phyloP scores from a whole-genome alignment of 1,140 invertebrate species.

The Periplaneta americana region DNA sequence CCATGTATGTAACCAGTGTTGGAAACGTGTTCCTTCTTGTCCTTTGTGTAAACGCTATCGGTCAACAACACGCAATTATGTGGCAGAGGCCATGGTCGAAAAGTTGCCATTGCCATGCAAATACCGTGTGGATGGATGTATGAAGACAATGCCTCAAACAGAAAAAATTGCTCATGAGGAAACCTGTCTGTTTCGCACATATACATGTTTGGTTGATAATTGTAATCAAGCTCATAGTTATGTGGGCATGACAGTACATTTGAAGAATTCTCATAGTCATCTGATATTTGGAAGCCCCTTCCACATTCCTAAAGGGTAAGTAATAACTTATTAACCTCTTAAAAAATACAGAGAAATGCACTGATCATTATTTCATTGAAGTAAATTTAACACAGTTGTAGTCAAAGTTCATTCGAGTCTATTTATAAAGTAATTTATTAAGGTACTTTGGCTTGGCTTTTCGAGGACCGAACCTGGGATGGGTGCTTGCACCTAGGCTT shows the following conservation, averaged over 20 bases:
- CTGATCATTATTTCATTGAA: too few relatives aligned
- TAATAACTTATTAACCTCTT: too few relatives aligned
- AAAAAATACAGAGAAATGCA: too few relatives aligned
- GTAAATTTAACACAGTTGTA: too few relatives aligned
- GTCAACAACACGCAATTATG: background rate
- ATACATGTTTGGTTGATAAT: background rate
- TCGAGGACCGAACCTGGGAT: too few relatives aligned
- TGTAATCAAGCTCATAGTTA: background rate
- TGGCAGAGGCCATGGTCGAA: background rate
- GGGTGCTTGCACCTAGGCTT: too few relatives aligned
- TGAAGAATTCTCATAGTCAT: background rate
- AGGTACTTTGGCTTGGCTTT: too few relatives aligned
- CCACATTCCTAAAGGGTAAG: background rate
- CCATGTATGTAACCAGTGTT: background rate
- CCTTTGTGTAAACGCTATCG: background rate
- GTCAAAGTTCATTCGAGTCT: too few relatives aligned
- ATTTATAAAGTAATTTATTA: too few relatives aligned
- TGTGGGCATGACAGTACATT: background rate
- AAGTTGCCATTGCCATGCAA: slow-evolving; percentile 4
- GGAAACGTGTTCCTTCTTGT: background rate
- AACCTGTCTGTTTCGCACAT: background rate
- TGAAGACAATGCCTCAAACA: background rate
- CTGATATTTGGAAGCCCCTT: background rate
- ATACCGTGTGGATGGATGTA: slow-evolving; percentile 1
- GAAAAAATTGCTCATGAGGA: background rate